Percentiles rank a stretch among this genome's conserved stretches.
phyloP scores from a whole-genome alignment of 1,140 invertebrate genomes.

The Dendroctonus ponderosae region DNA sequence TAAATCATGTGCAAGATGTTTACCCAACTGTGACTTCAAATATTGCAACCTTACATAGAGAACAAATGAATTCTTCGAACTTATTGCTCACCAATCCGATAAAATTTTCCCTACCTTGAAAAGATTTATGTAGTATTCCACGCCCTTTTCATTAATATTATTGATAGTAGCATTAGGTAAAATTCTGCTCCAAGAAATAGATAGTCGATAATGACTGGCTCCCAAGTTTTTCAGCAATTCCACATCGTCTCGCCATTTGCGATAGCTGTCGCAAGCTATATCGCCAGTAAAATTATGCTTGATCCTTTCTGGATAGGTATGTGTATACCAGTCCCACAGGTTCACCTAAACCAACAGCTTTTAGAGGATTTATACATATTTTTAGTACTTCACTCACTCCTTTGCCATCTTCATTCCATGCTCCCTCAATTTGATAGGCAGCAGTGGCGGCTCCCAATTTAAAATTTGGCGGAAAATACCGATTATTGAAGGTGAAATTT shows the following conservation, averaged over 20 bases:
- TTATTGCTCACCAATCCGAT: background rate
- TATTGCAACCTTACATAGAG: too few relatives aligned
- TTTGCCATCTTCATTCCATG: too few relatives aligned
- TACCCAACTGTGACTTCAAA: too few relatives aligned
- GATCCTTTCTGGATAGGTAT: conserved; percentile 55
- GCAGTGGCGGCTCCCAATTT: too few relatives aligned
- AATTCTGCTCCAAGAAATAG: conserved; percentile 60
- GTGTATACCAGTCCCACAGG: conserved; percentile 62
- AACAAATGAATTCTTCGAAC: too few relatives aligned
- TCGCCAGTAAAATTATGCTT: conserved; percentile 56
- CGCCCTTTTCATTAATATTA: conserved; percentile 59
- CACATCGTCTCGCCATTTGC: conserved; percentile 59
- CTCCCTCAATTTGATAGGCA: too few relatives aligned
- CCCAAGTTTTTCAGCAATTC: conserved; percentile 52
- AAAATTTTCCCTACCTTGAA: conserved; percentile 45
- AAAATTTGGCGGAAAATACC: too few relatives aligned
- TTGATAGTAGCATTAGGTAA: conserved; percentile 46
- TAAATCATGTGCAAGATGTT: too few relatives aligned
- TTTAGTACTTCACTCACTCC: too few relatives aligned
- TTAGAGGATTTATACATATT: too few relatives aligned
- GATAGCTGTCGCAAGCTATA: conserved; percentile 60
- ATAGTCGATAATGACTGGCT: conserved; percentile 58
- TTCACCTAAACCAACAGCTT: conserved; percentile 40
- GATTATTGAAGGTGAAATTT: too few relatives aligned
- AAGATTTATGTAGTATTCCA: conserved; percentile 64